Base-by-base conservation (phyloP, 2,113 vertebrate genomes). In the Daboia siamensis region DNA sequence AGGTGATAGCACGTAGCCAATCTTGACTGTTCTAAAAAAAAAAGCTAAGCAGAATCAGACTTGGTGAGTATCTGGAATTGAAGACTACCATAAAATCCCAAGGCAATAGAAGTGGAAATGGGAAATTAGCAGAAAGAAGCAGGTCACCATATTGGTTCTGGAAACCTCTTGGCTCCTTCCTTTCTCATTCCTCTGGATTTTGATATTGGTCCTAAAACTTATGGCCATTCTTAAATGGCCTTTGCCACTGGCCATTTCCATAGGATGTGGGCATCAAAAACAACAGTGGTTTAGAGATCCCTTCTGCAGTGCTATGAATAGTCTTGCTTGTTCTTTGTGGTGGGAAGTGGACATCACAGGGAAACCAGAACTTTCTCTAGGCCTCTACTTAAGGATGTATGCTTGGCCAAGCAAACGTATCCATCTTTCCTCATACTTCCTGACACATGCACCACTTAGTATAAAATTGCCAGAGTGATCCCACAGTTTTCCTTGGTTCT, bases 341-440 rank as follows among this genome's bases (percentile, higher is more conserved):
- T 26, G 93, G 92, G 93, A 95, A 95, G 54, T n/a, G 93, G 90
- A 57, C 74, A 92, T 57, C 85, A 90, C 90, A 87, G 95, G 90
- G 11, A 93, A 84, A 88, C 94, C 93, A 20, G 33, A 44, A 46
- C 92, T 91, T 94, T 93, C 90, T 92, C 7, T 17, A 39, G 93
- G 74, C 54, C 59, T 95, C 94, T 95, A 1, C 93, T 96, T 97
- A 93, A 64, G 90, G 93, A 92, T 57, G 57, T 74, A 91, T 94
- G 91, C 93, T 96, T 94, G 69, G 88, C 94, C 90, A 54, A 95
- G 92, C 93, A 91, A 94, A 95, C 94, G 89, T 90, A 1, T 96
- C 94, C 94, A 93, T 94, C 46, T 74, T 94, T 80, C 94, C 91
- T 89, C 88, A 80, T 59, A 87, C 93, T 24, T 59, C 52, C 94